Evolutionary conservation across 2,888 invertebrate species (phyloP), one percentile per base, ranked within the genome.

Genomic region (Ennomos erosarius): DNA sequence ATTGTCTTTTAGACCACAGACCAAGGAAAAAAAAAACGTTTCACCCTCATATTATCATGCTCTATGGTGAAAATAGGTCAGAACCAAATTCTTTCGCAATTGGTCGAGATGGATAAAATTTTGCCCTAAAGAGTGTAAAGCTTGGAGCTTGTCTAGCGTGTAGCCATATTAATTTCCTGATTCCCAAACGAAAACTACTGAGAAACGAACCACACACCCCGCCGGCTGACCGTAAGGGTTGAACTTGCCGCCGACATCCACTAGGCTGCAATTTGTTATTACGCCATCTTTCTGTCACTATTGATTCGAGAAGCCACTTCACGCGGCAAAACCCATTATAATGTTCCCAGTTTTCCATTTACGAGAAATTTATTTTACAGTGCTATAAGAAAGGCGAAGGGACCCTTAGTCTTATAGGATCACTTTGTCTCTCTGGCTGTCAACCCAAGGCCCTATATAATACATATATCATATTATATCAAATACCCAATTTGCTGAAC

Each of bases 141-240:
- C n/a, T n/a, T n/a, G n/a, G n/a, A n/a, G n/a, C n/a, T n/a, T n/a
- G n/a, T n/a, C n/a, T n/a, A n/a, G n/a, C 68, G 67, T 65, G 71
- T 81, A 84, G 75, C 84, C 84, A 81, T 84, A 83, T 82, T 84
- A 81, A 85, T 85, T 84, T 84, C 79, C 81, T 81, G 84, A 82
- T 82, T 81, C 75, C 76, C 75, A 75, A 77, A 81, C 79, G 76
- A 79, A 81, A 81, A 81, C 81, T 79, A 74, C 68, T 61, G 59
- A 58, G 65, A 72, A 76, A 72, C 73, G 73, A 72, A 78, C 74
- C 72, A 64, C 73, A 61, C 69, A 64, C 70, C 56, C 58, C 58
- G 55, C 55, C 59, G 55, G 60, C 62, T 74, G 76, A 80, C 76
- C 75, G 76, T 76, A n/a, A n/a, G n/a, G 74, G 77, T 79, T 77